Percentiles rank a stretch among this genome's conserved stretches.
These are phyloP conservation scores for Himalopsyche tibetana DNA, from an alignment of 2,888 invertebrate species.

Conservation along the genomic window DNA sequence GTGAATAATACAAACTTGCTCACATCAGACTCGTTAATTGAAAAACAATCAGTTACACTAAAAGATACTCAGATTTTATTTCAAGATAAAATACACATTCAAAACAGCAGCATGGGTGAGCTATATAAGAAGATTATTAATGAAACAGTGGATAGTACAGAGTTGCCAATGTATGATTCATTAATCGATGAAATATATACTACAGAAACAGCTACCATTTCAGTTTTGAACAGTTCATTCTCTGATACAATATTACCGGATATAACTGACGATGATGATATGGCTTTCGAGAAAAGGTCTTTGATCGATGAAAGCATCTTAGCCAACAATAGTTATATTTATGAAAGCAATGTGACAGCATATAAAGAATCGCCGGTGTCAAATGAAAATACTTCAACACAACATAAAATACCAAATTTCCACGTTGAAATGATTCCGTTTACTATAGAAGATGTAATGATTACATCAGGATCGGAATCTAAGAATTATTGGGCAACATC, in stretches of 20 bases:
- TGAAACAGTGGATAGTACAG: neutral
- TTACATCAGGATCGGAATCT: conserved; percentile 54
- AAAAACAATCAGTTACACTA: neutral
- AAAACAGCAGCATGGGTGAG: neutral
- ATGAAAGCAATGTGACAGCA: neutral
- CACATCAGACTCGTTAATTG: neutral
- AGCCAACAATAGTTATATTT: neutral
- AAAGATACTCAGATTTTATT: neutral
- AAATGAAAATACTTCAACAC: neutral
- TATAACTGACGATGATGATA: neutral
- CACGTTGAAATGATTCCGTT: conserved; percentile 60
- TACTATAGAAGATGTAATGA: conserved; percentile 60
- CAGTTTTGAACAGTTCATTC: neutral
- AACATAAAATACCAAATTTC: conserved; percentile 23
- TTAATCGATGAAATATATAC: neutral
- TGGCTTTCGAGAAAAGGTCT: neutral
- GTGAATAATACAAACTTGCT: no score
- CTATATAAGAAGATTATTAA: neutral
- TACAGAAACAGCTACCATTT: neutral
- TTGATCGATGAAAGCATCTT: neutral
- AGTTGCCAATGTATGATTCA: neutral
- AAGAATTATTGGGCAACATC: conserved; percentile 44
- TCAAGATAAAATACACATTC: neutral
- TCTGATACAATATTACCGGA: neutral
- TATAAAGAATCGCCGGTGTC: neutral